Evolutionary conservation across 2,888 invertebrate genomes (phyloP), one percentile per base, ranked within the genome.

Genomic region (Napeogenes sylphis): DNA sequence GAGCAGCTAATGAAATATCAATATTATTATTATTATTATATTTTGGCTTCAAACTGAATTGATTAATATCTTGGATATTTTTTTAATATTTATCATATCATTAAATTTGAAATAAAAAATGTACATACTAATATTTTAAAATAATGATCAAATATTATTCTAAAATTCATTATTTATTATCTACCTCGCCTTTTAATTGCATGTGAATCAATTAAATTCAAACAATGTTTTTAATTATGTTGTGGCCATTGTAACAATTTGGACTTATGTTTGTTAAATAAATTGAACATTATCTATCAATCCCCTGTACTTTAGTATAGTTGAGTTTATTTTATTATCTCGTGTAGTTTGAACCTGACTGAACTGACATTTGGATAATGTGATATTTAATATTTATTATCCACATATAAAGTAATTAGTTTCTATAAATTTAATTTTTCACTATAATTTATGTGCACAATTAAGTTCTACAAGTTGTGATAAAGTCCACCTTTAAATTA

Each of bases 331-430:
- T 6, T 51, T 6, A 21, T 14, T 21, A 10, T 51, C 62, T 62
- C 67, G 61, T 68, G 57, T 65, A 62, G 45, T 54, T 64, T 56
- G 71, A 72, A 55, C 58, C 35, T 83, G 86, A 89, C 88, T 88
- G 87, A 83, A 88, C 82, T 88, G 86, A 89, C 83, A 83, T 87
- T 90, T 88, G 87, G 80, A 87, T 89, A 82, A 84, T 89, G 90
- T 90, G 89, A 90, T 90, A 90, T 88, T 86, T 87, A 87, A 86
- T 89, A 88, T 87, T 87, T 87, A 85, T 87, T 54, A 58, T 46
- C 77, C 80, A 77, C 1, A 21, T 21, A 21, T 87, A 81, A 76
- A 75, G 77, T 86, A 85, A 81, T 81, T 84, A 82, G 82, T 73
- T 76, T 82, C 79, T 77, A 62, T 58, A 56, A 55, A 59, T 59